Percentiles rank a stretch among this genome's conserved stretches.
Evolutionary conservation across 2,113 vertebrate species (phyloP).

Genomic region (Zosterops japonicus): DNA sequence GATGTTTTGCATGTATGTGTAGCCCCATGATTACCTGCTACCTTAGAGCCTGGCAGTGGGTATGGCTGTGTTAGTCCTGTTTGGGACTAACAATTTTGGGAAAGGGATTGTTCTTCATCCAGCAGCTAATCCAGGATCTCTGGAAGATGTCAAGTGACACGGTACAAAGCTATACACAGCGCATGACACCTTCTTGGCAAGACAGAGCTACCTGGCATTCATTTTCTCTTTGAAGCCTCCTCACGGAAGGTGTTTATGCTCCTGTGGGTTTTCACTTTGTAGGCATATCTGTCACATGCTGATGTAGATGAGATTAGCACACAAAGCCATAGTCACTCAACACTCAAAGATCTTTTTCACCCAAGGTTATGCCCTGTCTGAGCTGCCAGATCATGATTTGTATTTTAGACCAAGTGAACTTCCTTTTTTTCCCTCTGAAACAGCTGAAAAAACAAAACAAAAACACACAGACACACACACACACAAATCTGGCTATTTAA

Average conservation of each 20-base stretch:
- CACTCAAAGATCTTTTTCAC: background rate
- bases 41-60: background rate
- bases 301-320: background rate
- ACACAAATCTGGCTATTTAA: background rate
- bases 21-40: background rate
- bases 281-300: background rate
- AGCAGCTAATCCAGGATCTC: background rate
- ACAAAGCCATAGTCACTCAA: background rate
- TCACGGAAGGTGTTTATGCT: background rate
- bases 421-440: background rate
- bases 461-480: background rate
- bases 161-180: background rate
- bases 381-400: background rate
- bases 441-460: background rate
- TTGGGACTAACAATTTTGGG: background rate
- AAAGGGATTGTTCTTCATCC: background rate
- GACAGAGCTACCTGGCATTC: background rate
- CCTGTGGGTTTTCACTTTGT: background rate
- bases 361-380: background rate
- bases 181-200: background rate
- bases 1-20: background rate
- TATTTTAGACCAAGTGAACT: background rate
- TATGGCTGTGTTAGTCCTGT: background rate
- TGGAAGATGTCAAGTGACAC: background rate
- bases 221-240: background rate